Evolutionary conservation across 2,888 invertebrate species (phyloP).

Genomic region (Strigamia maritima): DNA sequence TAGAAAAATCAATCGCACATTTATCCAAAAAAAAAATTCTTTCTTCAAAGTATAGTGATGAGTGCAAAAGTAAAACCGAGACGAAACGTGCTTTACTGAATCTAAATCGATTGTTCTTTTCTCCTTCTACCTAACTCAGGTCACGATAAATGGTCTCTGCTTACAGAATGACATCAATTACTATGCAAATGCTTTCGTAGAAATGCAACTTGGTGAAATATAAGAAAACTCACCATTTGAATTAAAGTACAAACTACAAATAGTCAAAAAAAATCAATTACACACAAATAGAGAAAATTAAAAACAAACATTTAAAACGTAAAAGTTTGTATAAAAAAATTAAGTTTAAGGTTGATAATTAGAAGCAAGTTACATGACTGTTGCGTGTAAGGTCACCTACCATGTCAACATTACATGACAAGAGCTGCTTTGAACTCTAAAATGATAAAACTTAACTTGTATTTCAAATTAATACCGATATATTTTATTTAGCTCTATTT

Average conservation of each 20-base stretch:
- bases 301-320: too few species aligned
- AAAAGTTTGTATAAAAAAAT: neutral
- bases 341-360: neutral
- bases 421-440: neutral
- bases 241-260: neutral
- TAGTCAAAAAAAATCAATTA: neutral
- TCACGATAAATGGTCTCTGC: conserved; percentile 20
- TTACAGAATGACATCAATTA: conserved; percentile 8
- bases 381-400: neutral
- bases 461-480: neutral
- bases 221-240: neutral
- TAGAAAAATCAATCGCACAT: conserved; percentile 11
- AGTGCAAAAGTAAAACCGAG: conserved; percentile 23
- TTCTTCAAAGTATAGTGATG: neutral
- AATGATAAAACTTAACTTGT: neutral
- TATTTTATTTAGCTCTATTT: too few species aligned
- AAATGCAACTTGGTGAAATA: neutral
- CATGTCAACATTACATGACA: neutral
- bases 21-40: neutral
- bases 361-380: neutral
- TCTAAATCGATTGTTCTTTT: conserved; percentile 20
- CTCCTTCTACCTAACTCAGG: neutral
- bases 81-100: conserved; percentile 12
- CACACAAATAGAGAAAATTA: too few species aligned
- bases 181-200: neutral